Conservation (phyloP, 2,797 vertebrate species). For the Manis pentadactyla region DNA sequence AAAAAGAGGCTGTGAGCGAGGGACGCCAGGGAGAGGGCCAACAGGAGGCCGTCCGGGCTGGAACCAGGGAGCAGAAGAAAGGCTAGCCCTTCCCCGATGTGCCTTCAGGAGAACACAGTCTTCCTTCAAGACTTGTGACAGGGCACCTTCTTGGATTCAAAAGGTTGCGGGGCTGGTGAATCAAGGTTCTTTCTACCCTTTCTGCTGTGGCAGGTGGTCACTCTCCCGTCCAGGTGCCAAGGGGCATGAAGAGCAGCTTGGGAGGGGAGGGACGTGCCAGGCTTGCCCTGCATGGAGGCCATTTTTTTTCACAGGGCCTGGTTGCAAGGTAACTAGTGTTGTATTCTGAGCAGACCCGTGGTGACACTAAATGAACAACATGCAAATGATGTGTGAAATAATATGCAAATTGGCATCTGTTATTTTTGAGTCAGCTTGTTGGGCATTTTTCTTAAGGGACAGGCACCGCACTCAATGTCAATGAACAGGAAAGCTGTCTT, state of each 20-base stretch:
- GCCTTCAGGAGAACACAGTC: neutral
- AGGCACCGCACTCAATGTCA: neutral
- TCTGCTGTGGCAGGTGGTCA: neutral
- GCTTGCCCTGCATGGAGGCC: neutral
- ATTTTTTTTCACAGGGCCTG: neutral
- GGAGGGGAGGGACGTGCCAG: neutral
- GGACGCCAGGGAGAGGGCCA: neutral
- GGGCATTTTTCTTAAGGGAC: conserved; percentile 64
- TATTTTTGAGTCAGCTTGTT: conserved; percentile 33
- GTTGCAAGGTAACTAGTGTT: neutral
- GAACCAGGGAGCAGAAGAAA: neutral
- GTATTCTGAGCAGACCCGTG: conserved; percentile 27
- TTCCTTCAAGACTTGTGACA: neutral
- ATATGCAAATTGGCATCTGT: conserved; percentile 73
- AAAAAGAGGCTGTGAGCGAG: neutral
- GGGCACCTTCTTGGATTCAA: neutral
- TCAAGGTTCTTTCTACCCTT: neutral
- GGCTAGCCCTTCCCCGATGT: neutral
- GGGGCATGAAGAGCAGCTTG: neutral
- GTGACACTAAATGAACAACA: conserved; percentile 48
- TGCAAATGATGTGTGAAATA: conserved; percentile 65
- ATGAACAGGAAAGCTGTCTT: neutral
- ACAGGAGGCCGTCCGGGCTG: neutral
- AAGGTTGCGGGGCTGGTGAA: neutral
- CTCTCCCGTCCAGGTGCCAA: neutral